These are phyloP conservation scores for Synanthedon formicaeformis DNA, from an alignment of 2,888 invertebrate species.

Conservation along the genomic window DNA sequence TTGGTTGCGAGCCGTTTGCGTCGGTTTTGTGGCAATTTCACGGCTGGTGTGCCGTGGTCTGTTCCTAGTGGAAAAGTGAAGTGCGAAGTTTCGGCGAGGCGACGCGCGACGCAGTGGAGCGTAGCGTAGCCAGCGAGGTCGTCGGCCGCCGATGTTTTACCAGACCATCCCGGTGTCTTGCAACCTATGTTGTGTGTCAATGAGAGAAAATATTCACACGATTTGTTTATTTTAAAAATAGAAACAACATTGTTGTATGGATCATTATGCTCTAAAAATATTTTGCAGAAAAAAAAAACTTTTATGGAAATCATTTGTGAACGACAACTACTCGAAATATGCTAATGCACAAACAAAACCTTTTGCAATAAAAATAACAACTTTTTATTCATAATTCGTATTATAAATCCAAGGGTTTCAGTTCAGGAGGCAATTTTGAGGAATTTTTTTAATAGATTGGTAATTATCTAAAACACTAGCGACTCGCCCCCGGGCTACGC, in stretches of 20 bases:
- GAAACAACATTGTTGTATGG: not conserved
- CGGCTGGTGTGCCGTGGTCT: conserved; percentile 50
- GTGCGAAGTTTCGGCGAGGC: conserved; percentile 65
- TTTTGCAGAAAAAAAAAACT: not conserved
- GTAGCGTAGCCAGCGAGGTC: conserved; percentile 21
- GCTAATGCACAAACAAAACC: no score
- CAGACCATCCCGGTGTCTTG: not conserved
- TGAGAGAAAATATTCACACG: not conserved
- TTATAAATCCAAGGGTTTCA: no score
- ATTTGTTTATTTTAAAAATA: not conserved
- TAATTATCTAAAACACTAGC: no score
- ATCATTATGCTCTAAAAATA: not conserved
- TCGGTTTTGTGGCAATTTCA: conserved; percentile 64
- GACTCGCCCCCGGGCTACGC: no score
- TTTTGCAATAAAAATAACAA: no score
- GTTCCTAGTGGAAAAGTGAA: conserved; percentile 63
- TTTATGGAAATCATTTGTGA: no score
- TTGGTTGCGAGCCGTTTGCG: conserved; percentile 23
- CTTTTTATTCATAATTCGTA: no score
- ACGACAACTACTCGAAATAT: no score
- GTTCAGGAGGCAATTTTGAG: no score
- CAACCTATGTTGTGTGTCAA: not conserved
- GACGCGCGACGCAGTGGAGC: conserved; percentile 37
- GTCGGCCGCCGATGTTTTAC: conserved; percentile 13
- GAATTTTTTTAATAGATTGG: no score